Percentiles rank a stretch among this genome's conserved stretches.
phyloP scores from a whole-genome alignment of 2,888 invertebrate genomes.

The Cybosia mesomella region DNA sequence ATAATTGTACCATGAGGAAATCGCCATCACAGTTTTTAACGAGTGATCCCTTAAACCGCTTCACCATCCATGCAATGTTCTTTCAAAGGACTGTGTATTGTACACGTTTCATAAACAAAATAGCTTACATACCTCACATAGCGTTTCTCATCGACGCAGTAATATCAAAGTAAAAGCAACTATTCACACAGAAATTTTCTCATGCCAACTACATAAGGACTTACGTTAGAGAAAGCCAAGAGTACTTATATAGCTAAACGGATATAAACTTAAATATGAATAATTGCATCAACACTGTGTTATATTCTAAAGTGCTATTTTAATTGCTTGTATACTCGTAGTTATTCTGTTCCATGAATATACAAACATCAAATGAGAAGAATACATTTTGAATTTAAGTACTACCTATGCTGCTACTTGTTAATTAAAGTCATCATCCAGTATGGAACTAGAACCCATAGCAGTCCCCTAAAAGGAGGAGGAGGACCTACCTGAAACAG shows the following conservation, averaged over 20 bases:
- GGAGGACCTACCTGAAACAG: no score
- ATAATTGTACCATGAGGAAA: background rate
- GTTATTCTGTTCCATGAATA: no score
- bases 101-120: constrained; percentile 1
- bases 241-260: background rate
- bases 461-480: no score
- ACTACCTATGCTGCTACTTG: no score
- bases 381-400: no score
- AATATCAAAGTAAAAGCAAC: background rate
- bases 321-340: no score
- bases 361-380: no score
- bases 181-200: background rate
- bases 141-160: background rate
- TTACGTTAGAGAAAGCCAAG: background rate
- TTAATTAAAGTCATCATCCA: no score
- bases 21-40: background rate
- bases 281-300: no score
- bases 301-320: no score
- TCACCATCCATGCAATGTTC: background rate
- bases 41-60: background rate
- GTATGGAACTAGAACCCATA: no score
- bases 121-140: background rate
- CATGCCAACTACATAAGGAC: background rate
- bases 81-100: background rate
- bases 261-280: no score